Evolutionary conservation across 2,888 invertebrate species (phyloP), one percentile per base, ranked within the genome.

Genomic region (Miltochrista miniata): DNA sequence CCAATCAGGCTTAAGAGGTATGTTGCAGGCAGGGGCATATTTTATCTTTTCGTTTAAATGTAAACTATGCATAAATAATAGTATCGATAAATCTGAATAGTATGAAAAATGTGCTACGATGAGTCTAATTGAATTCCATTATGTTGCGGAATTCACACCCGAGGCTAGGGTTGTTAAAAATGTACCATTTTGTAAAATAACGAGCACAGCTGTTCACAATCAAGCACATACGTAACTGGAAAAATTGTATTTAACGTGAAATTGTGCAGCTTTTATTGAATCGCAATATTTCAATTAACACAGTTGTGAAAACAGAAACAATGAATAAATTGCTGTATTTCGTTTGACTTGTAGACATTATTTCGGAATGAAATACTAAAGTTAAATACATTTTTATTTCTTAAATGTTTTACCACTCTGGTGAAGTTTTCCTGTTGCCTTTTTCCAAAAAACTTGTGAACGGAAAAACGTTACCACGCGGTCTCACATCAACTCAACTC

Each of bases 211-310:
- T 65, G 66, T 65, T 68, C 56, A 61, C 57, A 59, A 58, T 69
- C 60, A 64, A 64, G 68, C 65, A 62, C 71, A 70, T 59, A 24
- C 18, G 18, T 24, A 24, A 24, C 18, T 24, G 18, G 3, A 24
- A 24, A 24, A 24, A 24, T 65, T 66, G 64, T 55, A 61, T 70
- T 74, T 70, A 70, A 73, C 70, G 70, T 68, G 59, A 74, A 74
- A 68, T 67, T 68, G 68, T 59, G 65, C 63, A 56, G 60, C 64
- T 58, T 64, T 65, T 74, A 70, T 73, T 70, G 68, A 70, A 75
- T 72, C 68, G 69, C 69, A 68, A 71, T 70, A 74, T 69, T 70
- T 73, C 69, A 72, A 76, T 75, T 70, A 73, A 62, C 66, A 52
- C 43, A 58, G 50, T 56, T 51, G 53, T 61, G 58, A 57, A 58